Evolutionary conservation across 1,140 invertebrate genomes (phyloP).

Genomic region (Heterodera schachtii): DNA sequence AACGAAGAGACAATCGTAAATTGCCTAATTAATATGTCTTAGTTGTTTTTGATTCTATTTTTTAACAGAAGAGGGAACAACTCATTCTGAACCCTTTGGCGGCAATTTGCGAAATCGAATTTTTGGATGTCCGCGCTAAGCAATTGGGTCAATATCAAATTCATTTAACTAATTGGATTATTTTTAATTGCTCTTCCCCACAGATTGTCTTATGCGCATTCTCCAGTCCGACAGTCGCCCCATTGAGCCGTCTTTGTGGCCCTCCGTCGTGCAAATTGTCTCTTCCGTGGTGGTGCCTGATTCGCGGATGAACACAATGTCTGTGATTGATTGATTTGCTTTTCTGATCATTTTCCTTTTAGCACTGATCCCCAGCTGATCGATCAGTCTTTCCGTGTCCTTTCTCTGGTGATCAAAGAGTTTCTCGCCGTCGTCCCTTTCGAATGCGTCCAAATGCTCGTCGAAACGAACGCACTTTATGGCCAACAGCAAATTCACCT

Average conservation of each 20-base stretch:
- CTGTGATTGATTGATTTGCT: background rate
- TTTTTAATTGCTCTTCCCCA: background rate
- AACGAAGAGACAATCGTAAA: constrained; percentile 24
- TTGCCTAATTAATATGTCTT: background rate
- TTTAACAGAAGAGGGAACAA: constrained; percentile 70
- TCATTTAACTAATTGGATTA: background rate
- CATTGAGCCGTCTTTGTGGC: constrained; percentile 81
- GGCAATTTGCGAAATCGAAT: constrained; percentile 83
- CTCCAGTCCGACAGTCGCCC: constrained; percentile 37
- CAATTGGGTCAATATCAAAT: constrained; percentile 72
- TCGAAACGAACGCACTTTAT: constrained; percentile 92
- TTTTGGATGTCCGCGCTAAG: constrained; percentile 87
- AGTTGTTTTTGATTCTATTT: constrained; percentile 1
- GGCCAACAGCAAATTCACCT: constrained; percentile 92
- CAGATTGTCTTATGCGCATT: constrained; percentile 82
- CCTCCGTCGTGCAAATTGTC: constrained; percentile 87
- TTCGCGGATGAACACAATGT: constrained; percentile 14
- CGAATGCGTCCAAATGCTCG: constrained; percentile 82
- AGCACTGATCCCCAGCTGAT: constrained; percentile 49
- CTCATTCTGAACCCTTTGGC: constrained; percentile 83
- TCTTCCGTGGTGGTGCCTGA: constrained; percentile 78
- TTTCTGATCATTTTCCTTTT: constrained; percentile 21
- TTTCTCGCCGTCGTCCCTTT: constrained; percentile 70
- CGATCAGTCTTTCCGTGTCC: constrained; percentile 43
- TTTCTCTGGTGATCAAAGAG: constrained; percentile 82